phyloP scores from a whole-genome alignment of 1,140 invertebrate species.

The Diprion similis region DNA sequence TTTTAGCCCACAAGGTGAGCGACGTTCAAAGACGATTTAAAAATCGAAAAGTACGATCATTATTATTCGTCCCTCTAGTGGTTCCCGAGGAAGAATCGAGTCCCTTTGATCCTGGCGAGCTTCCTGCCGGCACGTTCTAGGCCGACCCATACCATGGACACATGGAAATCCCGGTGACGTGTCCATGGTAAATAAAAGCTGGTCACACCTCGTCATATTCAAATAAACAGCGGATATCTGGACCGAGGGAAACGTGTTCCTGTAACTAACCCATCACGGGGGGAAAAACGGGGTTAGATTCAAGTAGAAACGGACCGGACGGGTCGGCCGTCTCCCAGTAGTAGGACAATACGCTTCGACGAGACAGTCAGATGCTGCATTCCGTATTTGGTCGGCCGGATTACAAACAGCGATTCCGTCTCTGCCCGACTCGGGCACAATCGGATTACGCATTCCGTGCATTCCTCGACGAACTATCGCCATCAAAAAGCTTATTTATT shows the following conservation, averaged over 20 bases:
- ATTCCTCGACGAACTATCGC: no score
- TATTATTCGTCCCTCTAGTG: not conserved
- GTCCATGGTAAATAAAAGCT: slow-evolving; percentile 37
- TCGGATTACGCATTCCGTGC: no score
- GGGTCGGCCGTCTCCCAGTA: no score
- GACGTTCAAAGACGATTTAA: not conserved
- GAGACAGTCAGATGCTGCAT: no score
- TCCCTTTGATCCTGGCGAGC: slow-evolving; percentile 37
- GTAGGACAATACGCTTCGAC: no score
- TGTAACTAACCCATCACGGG: not conserved
- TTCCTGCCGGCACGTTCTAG: slow-evolving; percentile 41
- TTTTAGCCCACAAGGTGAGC: no score
- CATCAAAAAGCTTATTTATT: no score
- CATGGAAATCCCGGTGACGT: slow-evolving; percentile 22
- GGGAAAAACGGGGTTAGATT: not conserved
- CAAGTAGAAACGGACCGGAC: not conserved
- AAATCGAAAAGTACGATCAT: not conserved
- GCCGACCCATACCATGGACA: slow-evolving; percentile 17
- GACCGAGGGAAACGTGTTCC: not conserved
- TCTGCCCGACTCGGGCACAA: no score
- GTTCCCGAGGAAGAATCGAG: not conserved
- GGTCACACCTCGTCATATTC: slow-evolving; percentile 28
- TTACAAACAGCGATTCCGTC: no score
- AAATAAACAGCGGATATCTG: slow-evolving; percentile 18
- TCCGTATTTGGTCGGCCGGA: no score